These are phyloP conservation scores for Syrrhaptes paradoxus DNA, from an alignment of 2,113 vertebrate genomes.

Conservation along the genomic window DNA sequence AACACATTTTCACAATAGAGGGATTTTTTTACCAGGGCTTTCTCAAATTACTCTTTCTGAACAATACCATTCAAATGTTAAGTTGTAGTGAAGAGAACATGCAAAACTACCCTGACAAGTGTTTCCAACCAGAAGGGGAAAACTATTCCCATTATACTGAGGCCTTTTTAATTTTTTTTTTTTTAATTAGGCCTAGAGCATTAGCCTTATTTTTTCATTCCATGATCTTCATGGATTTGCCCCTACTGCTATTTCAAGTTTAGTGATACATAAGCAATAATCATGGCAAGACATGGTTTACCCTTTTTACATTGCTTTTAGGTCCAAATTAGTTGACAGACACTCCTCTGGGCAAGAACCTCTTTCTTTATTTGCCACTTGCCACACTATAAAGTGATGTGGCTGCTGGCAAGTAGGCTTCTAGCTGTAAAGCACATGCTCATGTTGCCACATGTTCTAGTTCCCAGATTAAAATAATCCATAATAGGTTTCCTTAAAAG, in stretches of 20 bases:
- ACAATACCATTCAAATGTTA: conserved; percentile 26
- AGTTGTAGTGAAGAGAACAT: background rate
- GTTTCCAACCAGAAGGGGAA: background rate
- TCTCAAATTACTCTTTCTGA: conserved; percentile 29
- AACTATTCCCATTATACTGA: background rate
- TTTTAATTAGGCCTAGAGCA: background rate
- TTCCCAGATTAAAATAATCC: background rate
- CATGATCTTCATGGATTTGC: background rate
- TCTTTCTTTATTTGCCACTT: background rate
- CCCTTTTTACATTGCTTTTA: background rate
- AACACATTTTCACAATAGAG: conserved; percentile 31
- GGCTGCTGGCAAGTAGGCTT: background rate
- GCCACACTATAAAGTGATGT: background rate
- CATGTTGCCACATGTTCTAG: background rate
- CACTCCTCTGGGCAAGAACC: background rate
- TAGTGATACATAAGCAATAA: background rate
- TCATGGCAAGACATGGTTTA: background rate
- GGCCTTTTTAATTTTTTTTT: background rate
- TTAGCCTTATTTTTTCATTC: background rate
- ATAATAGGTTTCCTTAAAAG: background rate
- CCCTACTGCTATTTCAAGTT: background rate
- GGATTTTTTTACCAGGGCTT: background rate
- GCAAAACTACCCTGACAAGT: background rate
- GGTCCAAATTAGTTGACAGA: background rate
- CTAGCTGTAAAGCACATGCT: background rate